phyloP scores from a whole-genome alignment of 2,888 invertebrate genomes.

The Quadroppia sp. region DNA sequence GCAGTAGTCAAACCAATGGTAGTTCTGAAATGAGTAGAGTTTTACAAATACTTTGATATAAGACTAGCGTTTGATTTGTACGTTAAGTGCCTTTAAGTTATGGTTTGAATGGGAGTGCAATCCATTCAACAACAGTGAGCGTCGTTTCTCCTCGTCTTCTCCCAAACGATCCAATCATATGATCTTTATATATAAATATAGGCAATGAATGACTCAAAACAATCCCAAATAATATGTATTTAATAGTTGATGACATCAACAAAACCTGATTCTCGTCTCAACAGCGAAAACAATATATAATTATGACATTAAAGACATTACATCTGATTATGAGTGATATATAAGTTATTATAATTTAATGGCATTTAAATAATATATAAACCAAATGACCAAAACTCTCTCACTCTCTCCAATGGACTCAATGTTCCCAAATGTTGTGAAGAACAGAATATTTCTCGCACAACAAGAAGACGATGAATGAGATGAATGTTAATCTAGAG shows the following conservation, averaged over 20 bases:
- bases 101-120: slow-evolving; percentile 20
- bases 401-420: background rate
- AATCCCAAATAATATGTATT: slow-evolving; percentile 11
- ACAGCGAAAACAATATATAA: background rate
- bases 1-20: slow-evolving; percentile 15
- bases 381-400: background rate
- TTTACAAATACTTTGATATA: background rate
- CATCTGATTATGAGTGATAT: slow-evolving; percentile 1
- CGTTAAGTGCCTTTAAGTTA: slow-evolving; percentile 26
- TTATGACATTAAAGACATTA: slow-evolving; percentile 16
- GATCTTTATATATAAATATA: slow-evolving; percentile 3
- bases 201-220: slow-evolving; percentile 2
- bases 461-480: background rate
- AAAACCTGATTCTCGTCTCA: background rate
- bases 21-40: background rate
- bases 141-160: background rate
- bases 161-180: background rate
- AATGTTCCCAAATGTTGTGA: background rate
- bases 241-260: background rate
- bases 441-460: slow-evolving; percentile 6
- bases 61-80: slow-evolving; percentile 13
- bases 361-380: slow-evolving; percentile 4
- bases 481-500: background rate
- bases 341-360: background rate
- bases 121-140: slow-evolving; percentile 8